A percentile compares a stretch with the other conserved stretches of the same genome.
These are phyloP conservation scores for Gymnoscelis rufifasciata DNA, from an alignment of 2,888 invertebrate genomes.

Conservation along the genomic window DNA sequence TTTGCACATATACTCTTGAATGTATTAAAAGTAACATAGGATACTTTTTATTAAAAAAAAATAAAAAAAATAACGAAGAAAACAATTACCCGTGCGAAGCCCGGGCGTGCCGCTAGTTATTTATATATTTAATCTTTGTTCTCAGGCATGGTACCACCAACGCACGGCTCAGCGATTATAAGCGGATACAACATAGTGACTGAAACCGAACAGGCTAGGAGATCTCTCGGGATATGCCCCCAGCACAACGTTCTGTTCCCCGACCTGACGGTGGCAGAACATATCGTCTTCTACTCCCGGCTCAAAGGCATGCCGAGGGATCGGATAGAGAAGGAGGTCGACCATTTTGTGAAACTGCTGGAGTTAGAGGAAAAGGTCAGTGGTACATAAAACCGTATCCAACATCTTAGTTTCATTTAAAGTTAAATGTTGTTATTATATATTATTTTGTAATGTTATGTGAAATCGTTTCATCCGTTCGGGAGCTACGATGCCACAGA, in stretches of 20 bases:
- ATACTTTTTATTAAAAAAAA: too few species aligned
- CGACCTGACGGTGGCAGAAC: constrained; percentile 89
- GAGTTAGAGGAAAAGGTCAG: constrained; percentile 82
- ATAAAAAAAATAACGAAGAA: too few species aligned
- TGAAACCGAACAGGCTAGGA: constrained; percentile 84
- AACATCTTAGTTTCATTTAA: too few species aligned
- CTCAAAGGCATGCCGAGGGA: constrained; percentile 81
- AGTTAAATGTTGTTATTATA: too few species aligned
- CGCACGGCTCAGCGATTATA: constrained; percentile 85
- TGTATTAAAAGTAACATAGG: too few species aligned
- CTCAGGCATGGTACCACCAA: constrained; percentile 83
- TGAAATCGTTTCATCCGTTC: too few species aligned
- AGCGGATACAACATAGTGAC: constrained; percentile 85
- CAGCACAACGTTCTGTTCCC: constrained; percentile 93
- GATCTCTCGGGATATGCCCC: constrained; percentile 89
- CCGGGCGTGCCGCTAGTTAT: too few species aligned
- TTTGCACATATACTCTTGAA: too few species aligned
- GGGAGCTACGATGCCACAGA: too few species aligned
- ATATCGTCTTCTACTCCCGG: constrained; percentile 89
- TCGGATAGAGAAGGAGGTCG: constrained; percentile 80
- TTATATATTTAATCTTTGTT: not conserved
- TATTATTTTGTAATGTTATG: too few species aligned
- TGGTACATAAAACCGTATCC: not conserved
- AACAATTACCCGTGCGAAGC: too few species aligned
- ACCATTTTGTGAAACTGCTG: constrained; percentile 82